A percentile compares a stretch with the other conserved stretches of the same genome.
Conservation (phyloP, 2,888 invertebrate genomes). For the Papilio protenor region DNA sequence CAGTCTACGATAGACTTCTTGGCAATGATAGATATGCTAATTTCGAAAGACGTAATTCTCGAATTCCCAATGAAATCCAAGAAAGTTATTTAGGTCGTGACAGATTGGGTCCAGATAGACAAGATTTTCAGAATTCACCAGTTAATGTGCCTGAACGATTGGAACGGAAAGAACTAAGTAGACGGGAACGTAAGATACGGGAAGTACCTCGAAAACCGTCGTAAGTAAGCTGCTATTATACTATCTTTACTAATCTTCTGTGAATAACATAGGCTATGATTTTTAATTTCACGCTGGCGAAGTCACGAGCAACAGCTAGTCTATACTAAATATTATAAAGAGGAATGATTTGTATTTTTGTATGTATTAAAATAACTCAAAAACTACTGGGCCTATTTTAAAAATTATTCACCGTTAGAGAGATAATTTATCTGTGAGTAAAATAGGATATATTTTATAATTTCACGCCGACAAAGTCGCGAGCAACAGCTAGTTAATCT, state of each 20-base stretch:
- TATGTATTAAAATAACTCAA: too few relatives aligned
- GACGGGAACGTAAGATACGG: slow-evolving; percentile 7
- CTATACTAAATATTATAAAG: too few relatives aligned
- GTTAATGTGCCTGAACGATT: not conserved
- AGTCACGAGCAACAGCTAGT: too few relatives aligned
- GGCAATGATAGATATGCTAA: not conserved
- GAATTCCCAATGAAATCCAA: not conserved
- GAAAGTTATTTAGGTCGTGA: slow-evolving; percentile 4
- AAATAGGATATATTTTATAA: too few relatives aligned
- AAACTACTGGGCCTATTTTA: too few relatives aligned
- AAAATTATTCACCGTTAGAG: too few relatives aligned
- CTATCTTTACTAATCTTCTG: too few relatives aligned
- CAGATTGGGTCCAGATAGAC: not conserved
- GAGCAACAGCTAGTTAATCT: not conserved
- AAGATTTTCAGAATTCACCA: slow-evolving; percentile 1
- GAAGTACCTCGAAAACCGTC: slow-evolving; percentile 20
- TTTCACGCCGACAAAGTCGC: too few relatives aligned
- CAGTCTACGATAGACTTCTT: slow-evolving; percentile 3
- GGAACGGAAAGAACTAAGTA: slow-evolving; percentile 16
- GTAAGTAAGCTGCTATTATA: slow-evolving; percentile 24
- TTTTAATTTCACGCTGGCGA: too few relatives aligned
- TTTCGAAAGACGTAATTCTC: slow-evolving; percentile 10
- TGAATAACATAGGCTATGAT: too few relatives aligned
- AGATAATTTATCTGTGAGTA: too few relatives aligned
- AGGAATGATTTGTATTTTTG: too few relatives aligned